These are phyloP conservation scores for Sardinella longiceps DNA, from an alignment of 2,797 vertebrate genomes.

Conservation along the genomic window DNA sequence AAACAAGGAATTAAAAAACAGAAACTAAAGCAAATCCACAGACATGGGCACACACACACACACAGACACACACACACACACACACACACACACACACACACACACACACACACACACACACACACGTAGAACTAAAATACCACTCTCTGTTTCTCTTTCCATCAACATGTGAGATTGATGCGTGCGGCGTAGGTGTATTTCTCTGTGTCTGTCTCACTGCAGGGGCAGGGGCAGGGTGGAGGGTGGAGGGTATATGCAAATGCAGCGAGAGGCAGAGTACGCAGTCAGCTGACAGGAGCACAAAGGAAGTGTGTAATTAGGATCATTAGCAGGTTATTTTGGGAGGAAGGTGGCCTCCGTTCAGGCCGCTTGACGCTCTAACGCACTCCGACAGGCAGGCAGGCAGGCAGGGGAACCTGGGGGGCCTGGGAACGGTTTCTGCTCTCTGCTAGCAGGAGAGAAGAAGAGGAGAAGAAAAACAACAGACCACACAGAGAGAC, in stretches of 20 bases:
- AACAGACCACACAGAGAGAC: neutral
- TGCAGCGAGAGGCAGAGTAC: neutral
- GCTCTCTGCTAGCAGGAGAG: neutral
- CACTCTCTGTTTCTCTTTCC: neutral
- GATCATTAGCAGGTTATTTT: constrained; percentile 12
- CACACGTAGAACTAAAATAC: too few relatives aligned
- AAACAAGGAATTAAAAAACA: neutral
- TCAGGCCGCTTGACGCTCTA: neutral
- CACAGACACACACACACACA: constrained; percentile 26
- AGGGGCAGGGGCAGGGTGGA: neutral
- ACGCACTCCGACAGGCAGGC: neutral
- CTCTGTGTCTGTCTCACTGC: neutral
- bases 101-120: neutral
- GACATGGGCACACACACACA: constrained; percentile 24
- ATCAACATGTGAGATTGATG: neutral
- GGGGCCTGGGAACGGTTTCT: neutral
- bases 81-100: constrained; percentile 10
- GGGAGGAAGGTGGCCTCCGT: constrained; percentile 17
- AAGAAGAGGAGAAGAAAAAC: neutral
- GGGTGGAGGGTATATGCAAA: neutral
- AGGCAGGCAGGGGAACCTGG: neutral
- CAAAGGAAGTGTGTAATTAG: constrained; percentile 25
- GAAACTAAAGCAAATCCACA: neutral
- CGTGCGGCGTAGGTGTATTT: neutral
- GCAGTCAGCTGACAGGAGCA: neutral